A percentile compares a stretch with the other conserved stretches of the same genome.
phyloP scores from a whole-genome alignment of 2,888 invertebrate genomes.

The Meta bourneti region DNA sequence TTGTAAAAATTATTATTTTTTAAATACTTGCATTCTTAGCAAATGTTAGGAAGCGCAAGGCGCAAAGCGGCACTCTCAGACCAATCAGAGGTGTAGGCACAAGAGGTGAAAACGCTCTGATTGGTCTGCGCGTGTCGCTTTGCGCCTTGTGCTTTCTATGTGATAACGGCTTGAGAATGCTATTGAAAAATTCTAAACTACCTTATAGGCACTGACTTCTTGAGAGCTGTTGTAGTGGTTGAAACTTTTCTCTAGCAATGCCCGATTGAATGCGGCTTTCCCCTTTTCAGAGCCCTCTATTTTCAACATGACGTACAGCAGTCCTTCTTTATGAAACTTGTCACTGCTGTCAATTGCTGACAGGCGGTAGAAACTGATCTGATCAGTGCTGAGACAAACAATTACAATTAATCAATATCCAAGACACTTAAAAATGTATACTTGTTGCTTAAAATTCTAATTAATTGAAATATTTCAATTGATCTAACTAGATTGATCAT shows the following conservation, averaged over 20 bases:
- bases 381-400: conserved; percentile 1
- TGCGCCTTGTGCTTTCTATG: too few relatives aligned
- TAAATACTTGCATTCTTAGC: too few relatives aligned
- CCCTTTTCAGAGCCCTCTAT: conserved; percentile 15
- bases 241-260: conserved; percentile 19
- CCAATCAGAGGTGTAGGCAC: too few relatives aligned
- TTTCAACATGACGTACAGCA: conserved; percentile 36
- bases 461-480: too few relatives aligned
- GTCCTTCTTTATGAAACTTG: not conserved
- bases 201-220: not conserved
- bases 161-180: not conserved
- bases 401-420: not conserved
- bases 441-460: too few relatives aligned
- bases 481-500: too few relatives aligned
- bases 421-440: too few relatives aligned
- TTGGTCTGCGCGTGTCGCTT: too few relatives aligned
- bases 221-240: not conserved
- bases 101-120: too few relatives aligned
- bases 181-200: not conserved
- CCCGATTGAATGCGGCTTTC: conserved; percentile 31
- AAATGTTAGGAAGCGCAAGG: too few relatives aligned
- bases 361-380: conserved; percentile 6
- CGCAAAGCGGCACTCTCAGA: too few relatives aligned
- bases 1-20: too few relatives aligned
- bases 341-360: not conserved